These are phyloP conservation scores for human (Homo sapiens) DNA, from an alignment of 2,113 vertebrate genomes.

Conservation along the genomic window GRCh38 chrX:123196501-123197000, in stretches of 20 bases:
- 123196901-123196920: background rate
- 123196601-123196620: background rate
- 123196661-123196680: background rate
- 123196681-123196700: background rate
- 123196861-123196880: background rate
- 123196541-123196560: background rate
- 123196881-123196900: background rate
- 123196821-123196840: background rate
- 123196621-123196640: background rate
- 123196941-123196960: background rate
- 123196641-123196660: background rate
- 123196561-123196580: background rate
- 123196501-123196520: background rate
- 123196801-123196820: conserved; percentile 17
- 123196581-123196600: background rate
- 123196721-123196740: background rate
- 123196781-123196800: conserved; percentile 29
- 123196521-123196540: background rate
- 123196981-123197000: background rate
- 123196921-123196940: background rate
- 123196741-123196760: conserved; percentile 43
- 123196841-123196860: conserved; percentile 21
- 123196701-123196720: conserved; percentile 19
- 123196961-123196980: conserved; percentile 4
- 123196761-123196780: conserved; percentile 39